Percentiles rank a stretch among this genome's conserved stretches.
Evolutionary conservation across 2,113 vertebrate species (phyloP).

Genomic region (Ochotona curzoniae): DNA sequence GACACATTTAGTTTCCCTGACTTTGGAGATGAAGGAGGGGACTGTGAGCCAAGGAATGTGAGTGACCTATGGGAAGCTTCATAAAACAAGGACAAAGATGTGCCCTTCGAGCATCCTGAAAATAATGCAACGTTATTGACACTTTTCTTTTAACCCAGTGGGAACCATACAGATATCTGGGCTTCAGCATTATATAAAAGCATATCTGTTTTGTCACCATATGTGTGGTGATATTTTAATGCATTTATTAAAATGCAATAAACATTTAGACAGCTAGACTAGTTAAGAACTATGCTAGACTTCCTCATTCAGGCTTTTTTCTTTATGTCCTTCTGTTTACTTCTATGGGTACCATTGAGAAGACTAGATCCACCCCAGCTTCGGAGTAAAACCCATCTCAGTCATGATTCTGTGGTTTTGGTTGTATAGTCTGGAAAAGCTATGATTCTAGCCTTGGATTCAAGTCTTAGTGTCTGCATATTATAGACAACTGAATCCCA

Average conservation of each 20-base stretch:
- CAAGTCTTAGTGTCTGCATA: not conserved
- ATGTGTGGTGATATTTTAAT: not conserved
- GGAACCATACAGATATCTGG: not conserved
- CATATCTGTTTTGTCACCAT: not conserved
- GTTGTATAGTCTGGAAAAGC: fast-evolving
- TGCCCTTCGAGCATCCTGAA: not conserved
- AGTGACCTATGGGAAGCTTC: not conserved
- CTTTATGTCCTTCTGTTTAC: not conserved
- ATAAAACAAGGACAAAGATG: not conserved
- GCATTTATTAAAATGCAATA: not conserved
- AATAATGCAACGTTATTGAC: not conserved
- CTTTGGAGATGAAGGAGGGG: not conserved
- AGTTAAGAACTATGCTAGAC: not conserved
- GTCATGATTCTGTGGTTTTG: not conserved
- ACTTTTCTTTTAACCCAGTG: not conserved
- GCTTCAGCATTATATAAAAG: not conserved
- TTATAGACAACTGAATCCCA: not conserved
- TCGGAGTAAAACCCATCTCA: not conserved
- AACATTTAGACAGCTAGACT: not conserved
- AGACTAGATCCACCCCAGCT: not conserved
- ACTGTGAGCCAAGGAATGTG: not conserved
- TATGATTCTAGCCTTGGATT: not conserved
- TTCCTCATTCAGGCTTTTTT: fast-evolving
- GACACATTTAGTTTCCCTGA: not conserved
- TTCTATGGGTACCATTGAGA: not conserved